Base-by-base conservation (phyloP, 2,797 vertebrate species). In the Cossypha dichroa region DNA sequence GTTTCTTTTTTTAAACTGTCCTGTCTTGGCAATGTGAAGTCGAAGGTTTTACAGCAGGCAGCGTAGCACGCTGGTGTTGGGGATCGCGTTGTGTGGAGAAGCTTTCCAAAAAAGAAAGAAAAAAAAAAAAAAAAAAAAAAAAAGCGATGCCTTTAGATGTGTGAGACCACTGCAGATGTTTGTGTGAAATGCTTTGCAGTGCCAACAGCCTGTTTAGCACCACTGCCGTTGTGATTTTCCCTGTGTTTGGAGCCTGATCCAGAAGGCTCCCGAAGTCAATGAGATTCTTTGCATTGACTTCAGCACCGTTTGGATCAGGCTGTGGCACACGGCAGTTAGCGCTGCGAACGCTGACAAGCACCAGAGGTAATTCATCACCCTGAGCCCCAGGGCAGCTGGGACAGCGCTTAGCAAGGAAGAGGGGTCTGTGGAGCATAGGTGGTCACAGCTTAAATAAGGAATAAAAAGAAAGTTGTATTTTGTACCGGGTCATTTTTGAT, bases 1-100 rank as follows among this genome's bases (percentile, higher is more conserved):
- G 72, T 90, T 93, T 90, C 88, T 91, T 95, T 94, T 88, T 92
- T 86, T 85, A 79, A 83, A 60, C 82, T 64, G 67, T 94, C 95
- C 86, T 76, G 49, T 70, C 83, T 60, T 75, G 69, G 77, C 77
- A 49, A 46, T 84, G 86, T 36, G 90, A 74, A 95, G 84, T 18
- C 1, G 64, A 87, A 83, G 83, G 85, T 88, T 96, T 96, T 91
- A 45, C 74, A 59, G 81, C 90, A 92, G 95, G 76, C 89, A 82
- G 87, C 0, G 7, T 82, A 67, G 92, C 78, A 86, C 4, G 58
- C 86, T 72, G 87, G 8, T 63, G 52, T 52, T 74, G 68, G 85
- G 49, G 76, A 92, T 66, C 0, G 62, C 41, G 8, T 4, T 87
- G 69, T 68, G 55, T 74, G 90, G 59, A 92, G 79, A 51, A 89